phyloP scores from a whole-genome alignment of 2,113 vertebrate genomes.

The Burhinus bistriatus region DNA sequence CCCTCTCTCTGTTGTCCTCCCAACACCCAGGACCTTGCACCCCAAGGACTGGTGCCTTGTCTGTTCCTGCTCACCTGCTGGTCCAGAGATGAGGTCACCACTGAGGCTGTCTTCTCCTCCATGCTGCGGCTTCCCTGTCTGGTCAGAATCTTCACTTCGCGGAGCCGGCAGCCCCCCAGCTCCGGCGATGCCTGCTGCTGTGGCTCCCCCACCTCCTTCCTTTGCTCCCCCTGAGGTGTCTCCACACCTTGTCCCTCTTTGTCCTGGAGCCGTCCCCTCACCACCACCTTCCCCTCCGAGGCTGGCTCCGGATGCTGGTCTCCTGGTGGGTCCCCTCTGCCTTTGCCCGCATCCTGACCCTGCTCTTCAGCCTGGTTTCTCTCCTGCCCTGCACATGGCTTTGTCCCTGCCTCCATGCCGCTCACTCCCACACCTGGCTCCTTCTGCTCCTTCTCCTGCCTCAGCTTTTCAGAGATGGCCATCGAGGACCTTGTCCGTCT shows the following conservation, averaged over 20 bases:
- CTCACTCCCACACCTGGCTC: neutral
- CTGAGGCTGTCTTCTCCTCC: neutral
- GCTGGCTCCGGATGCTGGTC: neutral
- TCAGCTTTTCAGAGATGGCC: slow-evolving; percentile 50
- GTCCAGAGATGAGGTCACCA: neutral
- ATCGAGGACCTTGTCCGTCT: slow-evolving; percentile 63
- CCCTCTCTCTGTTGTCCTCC: neutral
- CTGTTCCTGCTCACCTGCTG: slow-evolving; percentile 31
- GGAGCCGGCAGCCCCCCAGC: neutral
- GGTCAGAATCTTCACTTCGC: slow-evolving; percentile 35
- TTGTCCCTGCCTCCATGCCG: fast-evolving
- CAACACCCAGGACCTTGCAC: neutral
- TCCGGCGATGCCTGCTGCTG: neutral
- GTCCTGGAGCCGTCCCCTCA: neutral
- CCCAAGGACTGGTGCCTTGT: neutral
- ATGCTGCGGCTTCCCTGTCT: neutral
- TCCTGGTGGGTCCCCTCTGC: neutral
- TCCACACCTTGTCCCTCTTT: neutral
- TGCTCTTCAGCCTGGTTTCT: neutral
- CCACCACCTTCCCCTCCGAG: neutral
- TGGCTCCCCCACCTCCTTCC: neutral
- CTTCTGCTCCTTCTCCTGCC: slow-evolving; percentile 33
- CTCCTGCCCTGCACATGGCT: fast-evolving
- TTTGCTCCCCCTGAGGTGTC: neutral
- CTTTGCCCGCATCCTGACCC: neutral